Percentiles rank a stretch among this genome's conserved stretches.
phyloP scores from a whole-genome alignment of 2,113 vertebrate species.

The Dasypus novemcinctus region DNA sequence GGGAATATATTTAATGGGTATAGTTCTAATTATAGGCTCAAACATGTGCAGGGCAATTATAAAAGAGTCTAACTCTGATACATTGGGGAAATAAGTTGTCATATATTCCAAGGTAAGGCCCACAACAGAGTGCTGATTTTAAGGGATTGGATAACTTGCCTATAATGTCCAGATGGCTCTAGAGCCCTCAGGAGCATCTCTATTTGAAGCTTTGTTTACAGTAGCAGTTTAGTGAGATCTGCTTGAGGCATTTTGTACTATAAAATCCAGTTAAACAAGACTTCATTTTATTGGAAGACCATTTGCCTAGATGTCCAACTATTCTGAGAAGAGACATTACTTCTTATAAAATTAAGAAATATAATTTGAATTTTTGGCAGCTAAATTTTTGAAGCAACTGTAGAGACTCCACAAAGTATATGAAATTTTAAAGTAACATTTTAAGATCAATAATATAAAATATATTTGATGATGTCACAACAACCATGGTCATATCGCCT shows the following conservation, averaged over 20 bases:
- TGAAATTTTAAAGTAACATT: conserved; percentile 30
- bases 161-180: too few relatives aligned
- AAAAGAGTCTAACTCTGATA: too few relatives aligned
- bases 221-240: too few relatives aligned
- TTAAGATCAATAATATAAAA: conserved; percentile 13
- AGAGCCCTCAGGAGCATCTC: too few relatives aligned
- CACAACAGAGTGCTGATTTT: too few relatives aligned
- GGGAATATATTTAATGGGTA: too few relatives aligned
- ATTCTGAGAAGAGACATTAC: neutral
- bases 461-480: neutral
- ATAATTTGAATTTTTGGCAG: conserved; percentile 9
- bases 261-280: neutral
- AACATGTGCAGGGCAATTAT: too few relatives aligned
- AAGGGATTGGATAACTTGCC: too few relatives aligned
- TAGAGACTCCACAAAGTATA: neutral
- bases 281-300: neutral
- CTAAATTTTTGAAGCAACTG: neutral
- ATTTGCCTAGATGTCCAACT: neutral
- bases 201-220: too few relatives aligned
- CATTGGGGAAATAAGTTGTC: too few relatives aligned
- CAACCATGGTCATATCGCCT: neutral
- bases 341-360: conserved; percentile 17
- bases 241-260: neutral
- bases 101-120: too few relatives aligned
- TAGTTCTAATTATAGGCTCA: too few relatives aligned